Evolutionary conservation across 2,113 vertebrate species (phyloP), one percentile per base, ranked within the genome.

Genomic region (Oryzias curvinotus): DNA sequence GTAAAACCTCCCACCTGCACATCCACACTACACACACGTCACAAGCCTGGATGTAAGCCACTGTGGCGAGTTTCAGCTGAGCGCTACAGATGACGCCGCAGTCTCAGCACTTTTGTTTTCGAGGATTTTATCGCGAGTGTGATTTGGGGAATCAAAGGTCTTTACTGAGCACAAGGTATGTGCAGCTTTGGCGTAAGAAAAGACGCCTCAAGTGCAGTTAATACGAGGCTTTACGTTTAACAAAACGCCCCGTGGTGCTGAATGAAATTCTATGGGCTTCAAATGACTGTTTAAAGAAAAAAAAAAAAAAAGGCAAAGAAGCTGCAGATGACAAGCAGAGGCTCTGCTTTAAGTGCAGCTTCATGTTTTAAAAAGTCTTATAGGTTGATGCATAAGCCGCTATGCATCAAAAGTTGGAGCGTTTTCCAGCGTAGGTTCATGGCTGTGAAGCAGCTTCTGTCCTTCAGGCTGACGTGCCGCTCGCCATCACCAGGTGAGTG

Each of bases 301-400:
- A 62, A 65, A n/a, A n/a, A n/a, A n/a, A n/a, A 65, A 56, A 64
- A 66, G 73, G 57, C 55, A 75, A 75, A 57, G 3, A 47, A 73
- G 18, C 14, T 18, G 48, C 15, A 30, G 66, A 47, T 43, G 70
- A 61, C 44, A 59, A 68, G 19, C 52, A 42, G 68, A 56, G 25
- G 62, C 71, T 81, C 45, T 62, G 63, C 21, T 62, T 23, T 67
- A 60, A 80, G 68, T 46, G 42, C 73, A 81, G 86, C 80, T 66
- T 80, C 73, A 80, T 77, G 77, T 91, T 85, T 88, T 86, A 65
- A 14, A 13, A 58, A 71, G 71, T 78, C 82, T 82, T 80, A 82
- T 62, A 69, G 73, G 64, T 28, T 56, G 68, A 73, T 80, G 77
- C 65, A 82, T 86, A 77, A 52, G 71, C 15, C 57, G 62, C 67